phyloP scores from a whole-genome alignment of 1,140 invertebrate genomes.

The Drosophila kikkawai region DNA sequence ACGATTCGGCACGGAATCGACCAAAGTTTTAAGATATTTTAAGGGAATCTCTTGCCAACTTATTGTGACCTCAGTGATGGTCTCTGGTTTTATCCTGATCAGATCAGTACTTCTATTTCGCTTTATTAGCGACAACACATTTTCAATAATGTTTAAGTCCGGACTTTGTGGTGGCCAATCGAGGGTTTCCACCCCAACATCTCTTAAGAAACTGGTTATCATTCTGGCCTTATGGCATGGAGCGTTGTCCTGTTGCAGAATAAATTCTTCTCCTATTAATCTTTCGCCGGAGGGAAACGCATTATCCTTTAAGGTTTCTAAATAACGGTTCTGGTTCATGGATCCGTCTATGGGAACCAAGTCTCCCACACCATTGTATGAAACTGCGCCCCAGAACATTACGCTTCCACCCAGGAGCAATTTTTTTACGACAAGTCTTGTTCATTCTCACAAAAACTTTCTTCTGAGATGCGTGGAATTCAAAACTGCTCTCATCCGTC shows the following conservation, averaged over 20 bases:
- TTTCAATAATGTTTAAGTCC: too few species aligned
- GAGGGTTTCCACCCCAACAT: constrained; percentile 15
- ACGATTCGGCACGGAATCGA: background rate
- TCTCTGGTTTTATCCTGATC: too few species aligned
- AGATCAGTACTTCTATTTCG: too few species aligned
- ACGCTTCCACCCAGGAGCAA: constrained; percentile 1
- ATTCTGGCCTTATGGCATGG: background rate
- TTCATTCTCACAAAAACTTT: constrained; percentile 23
- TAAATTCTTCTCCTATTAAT: too few species aligned
- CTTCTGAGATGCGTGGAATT: constrained; percentile 29
- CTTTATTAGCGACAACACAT: too few species aligned
- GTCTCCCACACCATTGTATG: constrained; percentile 24
- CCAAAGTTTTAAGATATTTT: background rate
- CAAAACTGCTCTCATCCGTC: constrained; percentile 39
- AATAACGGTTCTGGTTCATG: constrained; percentile 29
- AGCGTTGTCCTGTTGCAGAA: too few species aligned
- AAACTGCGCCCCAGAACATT: constrained; percentile 27
- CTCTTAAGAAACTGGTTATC: background rate
- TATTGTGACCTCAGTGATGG: too few species aligned
- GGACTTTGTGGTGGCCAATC: constrained; percentile 8
- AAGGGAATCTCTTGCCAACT: background rate
- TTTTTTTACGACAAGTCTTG: constrained; percentile 26
- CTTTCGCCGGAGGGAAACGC: background rate
- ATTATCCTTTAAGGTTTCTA: constrained; percentile 19
- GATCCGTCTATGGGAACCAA: constrained; percentile 24